Conservation (phyloP, 1,140 invertebrate species). For the Harlomillsia oculata region DNA sequence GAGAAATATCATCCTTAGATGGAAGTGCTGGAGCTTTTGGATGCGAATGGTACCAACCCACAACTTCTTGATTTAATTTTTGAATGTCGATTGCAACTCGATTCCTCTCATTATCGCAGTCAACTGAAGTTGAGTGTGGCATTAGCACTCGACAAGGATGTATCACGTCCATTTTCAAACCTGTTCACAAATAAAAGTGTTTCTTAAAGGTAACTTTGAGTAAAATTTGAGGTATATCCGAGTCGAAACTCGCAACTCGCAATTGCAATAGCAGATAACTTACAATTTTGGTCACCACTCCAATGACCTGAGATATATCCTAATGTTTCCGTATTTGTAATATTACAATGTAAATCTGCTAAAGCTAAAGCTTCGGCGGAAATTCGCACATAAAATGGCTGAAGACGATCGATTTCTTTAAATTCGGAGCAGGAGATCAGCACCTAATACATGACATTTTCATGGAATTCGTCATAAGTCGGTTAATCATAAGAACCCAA, state of each 20-base stretch:
- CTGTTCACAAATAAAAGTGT: conserved; percentile 2
- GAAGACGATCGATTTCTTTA: conserved; percentile 32
- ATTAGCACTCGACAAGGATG: conserved; percentile 69
- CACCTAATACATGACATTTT: conserved; percentile 25
- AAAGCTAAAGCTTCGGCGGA: conserved; percentile 76
- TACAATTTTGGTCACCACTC: conserved; percentile 89
- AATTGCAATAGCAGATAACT: no score
- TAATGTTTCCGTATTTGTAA: conserved; percentile 82
- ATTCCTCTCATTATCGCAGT: conserved; percentile 66
- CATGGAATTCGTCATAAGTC: neutral
- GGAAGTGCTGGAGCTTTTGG: conserved; percentile 47
- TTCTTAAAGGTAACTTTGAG: no score
- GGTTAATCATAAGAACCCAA: neutral
- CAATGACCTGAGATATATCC: conserved; percentile 89
- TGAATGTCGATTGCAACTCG: conserved; percentile 60
- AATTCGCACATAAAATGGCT: conserved; percentile 32
- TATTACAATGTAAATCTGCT: conserved; percentile 87
- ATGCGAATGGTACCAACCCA: conserved; percentile 97
- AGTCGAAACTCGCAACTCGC: no score
- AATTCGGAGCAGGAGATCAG: conserved; percentile 36
- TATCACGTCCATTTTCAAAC: conserved; percentile 28
- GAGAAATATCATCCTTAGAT: conserved; percentile 61
- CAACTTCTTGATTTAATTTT: conserved; percentile 63
- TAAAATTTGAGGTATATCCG: neutral
- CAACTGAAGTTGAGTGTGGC: conserved; percentile 59